Evolutionary conservation across 2,113 vertebrate genomes (phyloP).

Genomic region (Gambusia holbrooki): DNA sequence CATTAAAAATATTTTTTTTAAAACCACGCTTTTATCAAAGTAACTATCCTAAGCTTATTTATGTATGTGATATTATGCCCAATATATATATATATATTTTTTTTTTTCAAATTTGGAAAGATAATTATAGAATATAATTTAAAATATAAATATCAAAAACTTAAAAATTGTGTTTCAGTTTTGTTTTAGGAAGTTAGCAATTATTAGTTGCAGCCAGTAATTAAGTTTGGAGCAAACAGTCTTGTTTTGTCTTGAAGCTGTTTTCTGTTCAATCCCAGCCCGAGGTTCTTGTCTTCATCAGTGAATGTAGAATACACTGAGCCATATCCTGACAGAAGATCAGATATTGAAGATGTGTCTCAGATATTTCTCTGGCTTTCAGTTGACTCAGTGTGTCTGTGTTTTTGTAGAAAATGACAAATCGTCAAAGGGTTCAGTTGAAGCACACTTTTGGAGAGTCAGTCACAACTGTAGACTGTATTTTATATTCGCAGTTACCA

Average conservation of each 20-base stretch:
- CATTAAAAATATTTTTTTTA: no score
- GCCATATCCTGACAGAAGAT: slow-evolving; percentile 60
- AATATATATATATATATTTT: no score
- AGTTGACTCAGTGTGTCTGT: slow-evolving; percentile 31
- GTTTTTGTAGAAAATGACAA: slow-evolving; percentile 6
- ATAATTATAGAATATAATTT: background rate
- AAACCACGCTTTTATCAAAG: no score
- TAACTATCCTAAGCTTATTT: no score
- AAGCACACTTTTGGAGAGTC: slow-evolving; percentile 11
- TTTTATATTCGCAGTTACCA: no score
- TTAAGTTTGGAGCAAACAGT: slow-evolving; percentile 42
- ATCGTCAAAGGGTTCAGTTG: slow-evolving; percentile 6
- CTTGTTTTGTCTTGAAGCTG: slow-evolving; percentile 48
- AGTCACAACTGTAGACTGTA: no score
- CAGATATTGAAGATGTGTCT: slow-evolving; percentile 57
- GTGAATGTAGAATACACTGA: slow-evolving; percentile 39
- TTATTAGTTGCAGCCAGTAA: slow-evolving; percentile 31
- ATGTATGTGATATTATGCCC: no score
- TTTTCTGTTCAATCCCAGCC: slow-evolving; percentile 51
- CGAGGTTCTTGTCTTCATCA: slow-evolving; percentile 38
- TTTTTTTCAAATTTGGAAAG: background rate
- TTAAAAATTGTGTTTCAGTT: slow-evolving; percentile 2
- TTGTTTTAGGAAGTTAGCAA: slow-evolving; percentile 16
- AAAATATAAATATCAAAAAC: background rate
- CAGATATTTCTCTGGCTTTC: slow-evolving; percentile 42